Base-by-base conservation (phyloP, 1,140 invertebrate genomes). In the Campoletis sonorensis region DNA sequence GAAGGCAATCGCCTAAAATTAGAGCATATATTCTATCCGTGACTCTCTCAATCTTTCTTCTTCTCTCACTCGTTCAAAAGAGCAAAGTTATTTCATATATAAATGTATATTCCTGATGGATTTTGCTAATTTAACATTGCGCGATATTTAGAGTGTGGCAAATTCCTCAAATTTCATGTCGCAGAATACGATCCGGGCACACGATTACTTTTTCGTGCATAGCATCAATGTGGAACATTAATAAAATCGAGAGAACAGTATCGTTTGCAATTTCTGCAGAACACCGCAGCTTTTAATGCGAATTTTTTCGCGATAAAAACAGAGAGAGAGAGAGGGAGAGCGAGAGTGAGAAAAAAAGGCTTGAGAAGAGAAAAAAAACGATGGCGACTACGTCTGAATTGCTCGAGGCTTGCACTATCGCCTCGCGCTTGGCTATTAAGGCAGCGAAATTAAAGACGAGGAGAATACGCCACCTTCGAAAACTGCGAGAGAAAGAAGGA, bases 1-100 rank as follows among this genome's bases (percentile, higher is more conserved):
- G 88, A 91, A 54, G 87, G 90, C 90, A 89, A 91, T 91, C 90
- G 90, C 86, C 90, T 91, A 91, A 91, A 91, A 91, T 91, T 91
- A 91, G 90, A 90, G 88, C 88, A 90, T 91, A 90, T 91, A 90
- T 89, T 90, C 88, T 88, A 91, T 90, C 87, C 85, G 85, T 84
- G 85, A 85, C 86, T 82, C 85, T n/a, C 5, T 67, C 13, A 1
- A 30, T 33, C 67, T 70, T 58, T 58, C 61, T 15, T 26, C 13
- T 13, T 67, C 61, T 67, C 61, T 11, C 61, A 67, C 61, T 26
- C 4, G 1, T 26, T 23, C 23, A 13, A 33, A 16, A 40, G 18
- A 72, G 82, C 83, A 79, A 70, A 85, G 87, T 85, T 91, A 89
- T 91, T 90, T 90, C 88, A 90, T 89, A 89, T 89, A 84, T 23